Evolutionary conservation across 2,797 vertebrate species (phyloP).

Genomic region (Decapterus maruadsi): DNA sequence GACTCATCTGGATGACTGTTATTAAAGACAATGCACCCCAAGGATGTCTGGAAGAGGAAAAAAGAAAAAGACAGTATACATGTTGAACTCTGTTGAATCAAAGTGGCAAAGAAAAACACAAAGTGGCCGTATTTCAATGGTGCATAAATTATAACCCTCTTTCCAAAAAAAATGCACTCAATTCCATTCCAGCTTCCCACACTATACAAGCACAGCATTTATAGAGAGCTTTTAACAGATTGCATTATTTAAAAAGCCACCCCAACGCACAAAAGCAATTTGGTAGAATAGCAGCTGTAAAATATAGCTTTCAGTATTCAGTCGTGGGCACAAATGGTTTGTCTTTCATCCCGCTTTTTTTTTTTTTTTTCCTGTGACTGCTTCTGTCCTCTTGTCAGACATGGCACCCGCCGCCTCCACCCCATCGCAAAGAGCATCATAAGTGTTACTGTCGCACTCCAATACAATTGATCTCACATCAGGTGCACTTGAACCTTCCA

Average conservation of each 20-base stretch:
- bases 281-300: constrained; percentile 81
- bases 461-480: constrained; percentile 80
- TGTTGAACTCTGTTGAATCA: constrained; percentile 74
- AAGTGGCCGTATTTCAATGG: constrained; percentile 75
- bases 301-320: constrained; percentile 79
- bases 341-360: constrained; percentile 71
- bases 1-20: constrained; percentile 61
- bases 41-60: constrained; percentile 55
- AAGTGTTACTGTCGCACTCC: constrained; percentile 74
- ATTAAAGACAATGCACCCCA: constrained; percentile 69
- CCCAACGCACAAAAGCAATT: constrained; percentile 85
- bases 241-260: constrained; percentile 87
- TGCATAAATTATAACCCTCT: constrained; percentile 82
- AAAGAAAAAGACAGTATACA: constrained; percentile 60
- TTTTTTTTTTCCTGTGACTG: constrained; percentile 51
- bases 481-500: constrained; percentile 72
- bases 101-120: constrained; percentile 72
- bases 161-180: constrained; percentile 79
- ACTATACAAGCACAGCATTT: constrained; percentile 77
- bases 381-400: constrained; percentile 75
- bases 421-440: constrained; percentile 65
- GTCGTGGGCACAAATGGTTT: constrained; percentile 79
- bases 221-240: constrained; percentile 85
- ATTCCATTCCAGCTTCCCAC: constrained; percentile 76
- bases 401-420: constrained; percentile 55